Base-by-base conservation (phyloP, 1,140 invertebrate genomes). In the Orius laevigatus region DNA sequence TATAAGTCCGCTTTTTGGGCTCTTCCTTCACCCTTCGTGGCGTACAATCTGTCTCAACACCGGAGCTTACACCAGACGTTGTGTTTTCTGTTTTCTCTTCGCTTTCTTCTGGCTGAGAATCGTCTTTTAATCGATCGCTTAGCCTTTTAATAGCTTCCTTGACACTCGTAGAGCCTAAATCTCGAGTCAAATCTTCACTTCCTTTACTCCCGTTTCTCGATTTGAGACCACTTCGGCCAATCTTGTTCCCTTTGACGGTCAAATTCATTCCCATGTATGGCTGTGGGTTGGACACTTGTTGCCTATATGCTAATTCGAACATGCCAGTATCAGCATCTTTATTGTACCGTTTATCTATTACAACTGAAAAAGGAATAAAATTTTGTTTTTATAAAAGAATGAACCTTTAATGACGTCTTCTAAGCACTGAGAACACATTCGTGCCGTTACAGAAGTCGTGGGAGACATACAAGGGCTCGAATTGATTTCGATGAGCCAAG, bases 401-500 rank as follows among this genome's bases (percentile, higher is more conserved):
- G 32, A 41, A 92, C 89, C 88, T 83, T 93, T 94, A 36, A 93
- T 73, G 1, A 86, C 78, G 68, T 96, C 90, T 62, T 92, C 86
- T 45, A 93, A 71, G 41, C 85, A 87, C 60, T 82, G 79, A 10
- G 79, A 73, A 62, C 89, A 93, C 56, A 96, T 69, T 47, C 79
- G 66, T 0, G 83, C 78, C 0, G 90, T 95, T 1, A 94, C 85
- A 51, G 78, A 84, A 0, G 89, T 93, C 1, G 82, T 88, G 5
- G 81, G 73, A 20, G 84, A 84, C 70, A 96, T 77, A 58, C 87
- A 86, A 0, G 90, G 90, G 65, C 85, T 87, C 9, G 84, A 91
- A 62, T 95, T 94, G 52, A 96, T 93, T 63, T 96, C 91, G 53
- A 96, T 84, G 0, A 94, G 66, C 85, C 87, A 93, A 0, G 88